A percentile compares a stretch with the other conserved stretches of the same genome.
Conservation (phyloP, 2,113 vertebrate species). For the Gracilinanus agilis region DNA sequence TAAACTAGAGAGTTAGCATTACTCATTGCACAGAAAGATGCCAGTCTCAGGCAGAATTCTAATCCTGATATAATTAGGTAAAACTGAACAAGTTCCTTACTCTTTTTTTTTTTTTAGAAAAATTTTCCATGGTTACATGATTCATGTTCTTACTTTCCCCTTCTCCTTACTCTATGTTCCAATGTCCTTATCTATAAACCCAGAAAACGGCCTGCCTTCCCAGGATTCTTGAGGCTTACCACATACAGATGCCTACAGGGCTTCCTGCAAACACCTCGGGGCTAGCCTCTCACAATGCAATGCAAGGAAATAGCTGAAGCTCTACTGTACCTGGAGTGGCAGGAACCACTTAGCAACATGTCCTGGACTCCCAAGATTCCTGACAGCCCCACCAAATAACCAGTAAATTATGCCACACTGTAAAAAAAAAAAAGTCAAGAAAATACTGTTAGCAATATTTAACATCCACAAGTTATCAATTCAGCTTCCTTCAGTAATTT, state of each 20-base stretch:
- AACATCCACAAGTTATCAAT: not conserved
- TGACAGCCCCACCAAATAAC: constrained; percentile 81
- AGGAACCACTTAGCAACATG: constrained; percentile 80
- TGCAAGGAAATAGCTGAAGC: not conserved
- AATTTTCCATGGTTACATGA: too few species aligned
- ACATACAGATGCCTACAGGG: too few species aligned
- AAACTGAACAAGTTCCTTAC: not conserved
- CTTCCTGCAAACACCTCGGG: not conserved
- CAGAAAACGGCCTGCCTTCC: not conserved
- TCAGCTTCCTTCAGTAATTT: not conserved
- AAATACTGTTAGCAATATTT: not conserved
- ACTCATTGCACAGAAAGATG: not conserved
- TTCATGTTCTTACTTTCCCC: too few species aligned
- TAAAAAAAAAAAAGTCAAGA: constrained; percentile 51
- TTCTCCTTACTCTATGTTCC: too few species aligned
- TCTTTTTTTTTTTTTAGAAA: too few species aligned
- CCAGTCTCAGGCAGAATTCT: constrained; percentile 2
- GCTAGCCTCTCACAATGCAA: not conserved
- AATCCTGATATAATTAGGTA: not conserved
- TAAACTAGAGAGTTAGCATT: not conserved
- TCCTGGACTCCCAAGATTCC: constrained; percentile 78
- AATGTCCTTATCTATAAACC: constrained; percentile 6
- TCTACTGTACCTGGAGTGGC: constrained; percentile 73
- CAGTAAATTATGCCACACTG: constrained; percentile 83
- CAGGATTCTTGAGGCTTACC: not conserved